Base-by-base conservation (phyloP, 2,797 vertebrate species). In the Tympanoctomys barrerae region DNA sequence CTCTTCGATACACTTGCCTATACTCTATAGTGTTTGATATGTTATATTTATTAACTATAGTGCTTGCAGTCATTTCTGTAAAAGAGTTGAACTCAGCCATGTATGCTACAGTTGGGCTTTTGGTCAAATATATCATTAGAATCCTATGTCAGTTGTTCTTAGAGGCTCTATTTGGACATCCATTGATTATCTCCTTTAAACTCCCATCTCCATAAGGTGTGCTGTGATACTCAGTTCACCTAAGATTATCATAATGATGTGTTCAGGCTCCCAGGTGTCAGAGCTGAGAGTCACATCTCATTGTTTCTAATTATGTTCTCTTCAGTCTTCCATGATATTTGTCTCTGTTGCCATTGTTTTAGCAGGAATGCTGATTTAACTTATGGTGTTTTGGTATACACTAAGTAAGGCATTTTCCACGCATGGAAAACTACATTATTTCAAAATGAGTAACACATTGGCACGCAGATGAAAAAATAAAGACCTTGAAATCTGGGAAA, bases 321-420 rank as follows among this genome's bases (percentile, higher is more conserved):
- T 93, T 8, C 14, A 18, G 36, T 78, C 42, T 86, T 4, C 19
- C 46, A 82, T 68, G 7, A 70, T 64, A 73, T 36, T 73, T 91
- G 24, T n/a, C 59, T 89, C 13, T 57, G 89, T 68, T 73, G 5
- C n/a, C 33, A 79, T 59, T 87, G 7, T 84, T 96, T 71, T 28
- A 77, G 33, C 64, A 82, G 22, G 39, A 91, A 83, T 68, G 70
- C 57, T 19, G 22, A 95, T 52, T 73, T 75, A 28, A 42, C n/a
- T 95, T 94, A 42, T 6, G 83, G 26, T 89, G 4, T 94, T 95
- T 78, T 73, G 77, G 85, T 10, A 89, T 57, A 82, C 52, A 71
- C 0, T n/a, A 75, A 86, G 11, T 82, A 71, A 92, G 21, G 24
- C 1, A 89, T 77, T 83, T 81, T 93, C 16, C 64, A 22, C 42